These are phyloP conservation scores for Agrotis exclamationis DNA, from an alignment of 2,888 invertebrate species.

Conservation along the genomic window DNA sequence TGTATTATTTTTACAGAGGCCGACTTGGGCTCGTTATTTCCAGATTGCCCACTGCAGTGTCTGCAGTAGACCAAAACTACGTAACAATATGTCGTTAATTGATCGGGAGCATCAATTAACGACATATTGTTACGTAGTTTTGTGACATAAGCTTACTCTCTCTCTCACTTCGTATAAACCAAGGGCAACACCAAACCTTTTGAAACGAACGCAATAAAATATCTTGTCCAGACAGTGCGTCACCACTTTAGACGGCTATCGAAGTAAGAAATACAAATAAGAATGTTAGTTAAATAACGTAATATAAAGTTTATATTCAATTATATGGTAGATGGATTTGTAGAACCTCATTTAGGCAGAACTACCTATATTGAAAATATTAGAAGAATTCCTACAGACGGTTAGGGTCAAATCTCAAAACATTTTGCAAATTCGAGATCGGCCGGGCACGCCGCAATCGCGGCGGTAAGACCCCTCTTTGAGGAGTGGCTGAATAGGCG, in stretches of 20 bases:
- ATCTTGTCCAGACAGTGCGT: constrained; percentile 32
- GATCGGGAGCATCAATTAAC: too few species aligned
- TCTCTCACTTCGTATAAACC: not conserved
- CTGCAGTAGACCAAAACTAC: too few species aligned
- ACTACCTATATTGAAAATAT: too few species aligned
- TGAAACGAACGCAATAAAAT: constrained; percentile 17
- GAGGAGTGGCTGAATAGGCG: too few species aligned
- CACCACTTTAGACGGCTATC: constrained; percentile 9
- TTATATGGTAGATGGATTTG: not conserved
- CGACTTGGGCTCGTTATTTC: too few species aligned
- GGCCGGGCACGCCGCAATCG: too few species aligned
- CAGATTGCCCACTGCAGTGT: not conserved
- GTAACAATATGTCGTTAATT: not conserved
- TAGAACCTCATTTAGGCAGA: not conserved
- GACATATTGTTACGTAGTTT: too few species aligned
- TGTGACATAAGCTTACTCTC: not conserved
- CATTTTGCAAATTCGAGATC: too few species aligned
- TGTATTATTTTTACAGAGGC: too few species aligned
- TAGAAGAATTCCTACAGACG: too few species aligned
- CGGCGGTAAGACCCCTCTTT: too few species aligned
- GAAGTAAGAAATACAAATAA: constrained; percentile 7
- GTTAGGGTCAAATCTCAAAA: too few species aligned
- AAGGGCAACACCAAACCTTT: constrained; percentile 19
- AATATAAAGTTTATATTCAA: not conserved
- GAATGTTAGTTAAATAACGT: not conserved